These are phyloP conservation scores for Phania funesta DNA, from an alignment of 2,888 invertebrate genomes.

Conservation along the genomic window DNA sequence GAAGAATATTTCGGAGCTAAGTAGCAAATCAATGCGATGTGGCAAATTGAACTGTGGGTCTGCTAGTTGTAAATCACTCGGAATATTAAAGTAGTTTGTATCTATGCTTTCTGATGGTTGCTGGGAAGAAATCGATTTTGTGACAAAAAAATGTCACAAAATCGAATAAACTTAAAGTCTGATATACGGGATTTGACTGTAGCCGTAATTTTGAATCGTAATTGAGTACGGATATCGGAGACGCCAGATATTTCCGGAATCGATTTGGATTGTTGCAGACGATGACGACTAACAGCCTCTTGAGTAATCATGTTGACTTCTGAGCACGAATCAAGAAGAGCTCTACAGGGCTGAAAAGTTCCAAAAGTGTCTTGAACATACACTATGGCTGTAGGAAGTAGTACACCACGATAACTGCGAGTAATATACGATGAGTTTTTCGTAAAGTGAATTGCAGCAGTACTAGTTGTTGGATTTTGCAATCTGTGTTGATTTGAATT, in stretches of 20 bases:
- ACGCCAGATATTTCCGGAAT: slow-evolving; percentile 17
- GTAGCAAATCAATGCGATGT: slow-evolving; percentile 40
- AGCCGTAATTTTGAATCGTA: not conserved
- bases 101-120: not conserved
- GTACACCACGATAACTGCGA: not conserved
- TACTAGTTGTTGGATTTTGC: too few species aligned
- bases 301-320: slow-evolving; percentile 2
- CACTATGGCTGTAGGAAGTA: slow-evolving; percentile 22
- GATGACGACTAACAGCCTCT: slow-evolving; percentile 5
- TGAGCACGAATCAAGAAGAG: slow-evolving; percentile 12
- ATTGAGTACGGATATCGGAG: slow-evolving; percentile 16
- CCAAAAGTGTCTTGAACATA: slow-evolving; percentile 21
- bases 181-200: not conserved
- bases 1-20: slow-evolving; percentile 53
- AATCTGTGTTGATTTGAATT: not conserved
- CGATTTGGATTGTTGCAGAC: not conserved
- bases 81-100: not conserved
- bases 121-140: slow-evolving; percentile 18
- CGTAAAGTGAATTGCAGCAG: not conserved
- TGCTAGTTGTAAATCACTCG: too few species aligned
- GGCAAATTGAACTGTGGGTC: slow-evolving; percentile 45
- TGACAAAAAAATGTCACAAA: slow-evolving; percentile 22
- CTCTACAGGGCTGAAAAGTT: slow-evolving; percentile 15
- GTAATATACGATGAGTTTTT: too few species aligned
- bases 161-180: slow-evolving; percentile 20